These are phyloP conservation scores for Apodemia zela DNA, from an alignment of 2,888 invertebrate genomes.

Conservation along the genomic window DNA sequence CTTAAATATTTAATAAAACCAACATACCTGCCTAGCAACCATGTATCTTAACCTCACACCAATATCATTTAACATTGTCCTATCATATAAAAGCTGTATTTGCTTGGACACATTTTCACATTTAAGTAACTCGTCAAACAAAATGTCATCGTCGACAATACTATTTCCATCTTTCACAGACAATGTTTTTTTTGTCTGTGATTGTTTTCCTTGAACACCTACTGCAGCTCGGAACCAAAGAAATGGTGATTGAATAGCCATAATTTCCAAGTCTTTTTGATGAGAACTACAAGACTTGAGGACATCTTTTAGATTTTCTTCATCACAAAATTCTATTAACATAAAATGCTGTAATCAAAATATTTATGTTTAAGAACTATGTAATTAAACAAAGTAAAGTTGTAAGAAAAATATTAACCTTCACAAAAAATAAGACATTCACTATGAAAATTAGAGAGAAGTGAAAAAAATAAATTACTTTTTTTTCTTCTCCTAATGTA, in stretches of 20 bases:
- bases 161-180: conserved; percentile 68
- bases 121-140: conserved; percentile 67
- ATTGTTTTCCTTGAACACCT: conserved; percentile 45
- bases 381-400: neutral
- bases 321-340: conserved; percentile 85
- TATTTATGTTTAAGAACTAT: neutral
- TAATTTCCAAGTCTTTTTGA: conserved; percentile 76
- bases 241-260: conserved; percentile 85
- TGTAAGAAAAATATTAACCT: neutral
- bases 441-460: no score
- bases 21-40: conserved; percentile 83
- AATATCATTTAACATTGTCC: conserved; percentile 85
- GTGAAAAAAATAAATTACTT: no score
- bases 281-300: conserved; percentile 79
- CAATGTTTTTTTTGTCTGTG: conserved; percentile 34
- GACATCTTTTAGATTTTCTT: conserved; percentile 74
- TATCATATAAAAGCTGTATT: conserved; percentile 82
- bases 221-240: conserved; percentile 84
- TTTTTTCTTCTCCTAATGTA: no score
- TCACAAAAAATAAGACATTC: no score
- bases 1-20: neutral
- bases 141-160: conserved; percentile 54
- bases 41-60: conserved; percentile 87
- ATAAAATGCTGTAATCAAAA: conserved; percentile 83
- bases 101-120: conserved; percentile 83